A percentile compares a stretch with the other conserved stretches of the same genome.
Evolutionary conservation across 1,140 invertebrate genomes (phyloP).

Genomic region (Atopsyche davidsoni): DNA sequence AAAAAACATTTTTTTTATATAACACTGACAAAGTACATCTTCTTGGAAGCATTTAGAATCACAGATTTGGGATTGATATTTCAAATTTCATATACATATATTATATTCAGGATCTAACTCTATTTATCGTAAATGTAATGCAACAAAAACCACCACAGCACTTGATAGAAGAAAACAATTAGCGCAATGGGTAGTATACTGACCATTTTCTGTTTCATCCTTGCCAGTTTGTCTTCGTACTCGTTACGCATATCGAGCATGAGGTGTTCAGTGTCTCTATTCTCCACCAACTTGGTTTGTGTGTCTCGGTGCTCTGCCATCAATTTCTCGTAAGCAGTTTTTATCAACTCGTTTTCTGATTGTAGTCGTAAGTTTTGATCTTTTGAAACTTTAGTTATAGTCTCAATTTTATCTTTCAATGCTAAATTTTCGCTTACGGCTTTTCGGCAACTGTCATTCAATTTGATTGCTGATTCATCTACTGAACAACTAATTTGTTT

Average conservation of each 20-base stretch:
- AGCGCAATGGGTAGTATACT: conserved; percentile 35
- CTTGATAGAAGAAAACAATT: conserved; percentile 21
- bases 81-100: no score
- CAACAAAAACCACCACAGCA: conserved; percentile 20
- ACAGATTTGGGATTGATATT: no score
- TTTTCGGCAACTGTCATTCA: no score
- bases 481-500: background rate
- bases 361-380: conserved; percentile 12
- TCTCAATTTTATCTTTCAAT: conserved; percentile 13
- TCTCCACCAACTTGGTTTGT: background rate
- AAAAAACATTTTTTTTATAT: no score
- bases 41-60: no score
- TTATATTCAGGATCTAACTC: no score
- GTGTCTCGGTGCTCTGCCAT: conserved; percentile 11
- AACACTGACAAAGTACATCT: no score
- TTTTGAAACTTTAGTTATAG: conserved; percentile 16
- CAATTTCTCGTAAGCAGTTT: conserved; percentile 11
- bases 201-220: conserved; percentile 65
- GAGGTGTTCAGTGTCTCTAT: conserved; percentile 32
- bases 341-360: conserved; percentile 11
- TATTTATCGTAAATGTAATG: no score
- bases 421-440: conserved; percentile 17
- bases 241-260: conserved; percentile 53
- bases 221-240: conserved; percentile 59
- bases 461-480: conserved; percentile 3